A percentile compares a stretch with the other conserved stretches of the same genome.
Evolutionary conservation across 2,888 invertebrate species (phyloP).

Genomic region (Megalurothrips usitatus): DNA sequence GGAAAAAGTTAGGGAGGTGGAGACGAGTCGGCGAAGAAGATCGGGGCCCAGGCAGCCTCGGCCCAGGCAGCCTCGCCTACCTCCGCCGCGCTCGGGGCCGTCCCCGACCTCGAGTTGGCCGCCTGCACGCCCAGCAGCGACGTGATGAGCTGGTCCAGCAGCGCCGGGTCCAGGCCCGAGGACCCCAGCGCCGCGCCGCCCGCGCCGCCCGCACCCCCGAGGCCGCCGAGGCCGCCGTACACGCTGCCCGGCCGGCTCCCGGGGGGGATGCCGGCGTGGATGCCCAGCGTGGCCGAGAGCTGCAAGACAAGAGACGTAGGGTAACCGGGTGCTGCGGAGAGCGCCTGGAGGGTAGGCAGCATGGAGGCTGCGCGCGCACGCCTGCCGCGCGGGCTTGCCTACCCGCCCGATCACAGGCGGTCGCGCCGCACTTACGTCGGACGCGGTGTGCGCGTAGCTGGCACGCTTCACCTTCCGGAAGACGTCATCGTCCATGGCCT

Average conservation of each 20-base stretch:
- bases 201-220: conserved; percentile 31
- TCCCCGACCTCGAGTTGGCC: conserved; percentile 30
- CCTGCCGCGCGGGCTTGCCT: too few species aligned
- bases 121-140: conserved; percentile 55
- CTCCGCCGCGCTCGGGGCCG: conserved; percentile 35
- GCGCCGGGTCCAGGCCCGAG: conserved; percentile 43
- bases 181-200: conserved; percentile 5
- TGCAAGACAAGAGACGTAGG: neutral
- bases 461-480: conserved; percentile 66
- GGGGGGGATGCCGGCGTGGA: neutral
- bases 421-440: conserved; percentile 52
- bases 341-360: too few species aligned
- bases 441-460: conserved; percentile 65
- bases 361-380: too few species aligned
- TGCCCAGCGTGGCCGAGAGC: conserved; percentile 8
- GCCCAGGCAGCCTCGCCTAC: conserved; percentile 31
- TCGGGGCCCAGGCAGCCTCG: neutral
- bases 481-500: conserved; percentile 63
- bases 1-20: neutral
- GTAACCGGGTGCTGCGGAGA: neutral
- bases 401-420: too few species aligned
- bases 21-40: neutral
- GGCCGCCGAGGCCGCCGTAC: neutral
- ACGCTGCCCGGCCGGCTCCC: conserved; percentile 13
- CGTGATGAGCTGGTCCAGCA: conserved; percentile 59